Evolutionary conservation across 2,888 invertebrate genomes (phyloP), one percentile per base, ranked within the genome.

Genomic region (Palloptera scutellata): DNA sequence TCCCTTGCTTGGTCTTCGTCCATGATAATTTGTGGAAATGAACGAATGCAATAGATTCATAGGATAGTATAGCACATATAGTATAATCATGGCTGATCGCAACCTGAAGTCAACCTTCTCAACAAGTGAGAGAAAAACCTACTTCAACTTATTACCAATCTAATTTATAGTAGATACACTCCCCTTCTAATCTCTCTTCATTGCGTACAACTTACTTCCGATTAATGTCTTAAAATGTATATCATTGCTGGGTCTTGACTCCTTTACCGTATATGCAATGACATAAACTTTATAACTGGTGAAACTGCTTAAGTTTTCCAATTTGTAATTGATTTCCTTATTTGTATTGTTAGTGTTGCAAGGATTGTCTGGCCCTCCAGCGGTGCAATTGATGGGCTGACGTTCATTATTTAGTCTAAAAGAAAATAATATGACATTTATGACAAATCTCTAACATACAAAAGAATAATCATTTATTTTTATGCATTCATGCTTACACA

Each of bases 211-310:
- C 79, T 75, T 74, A 84, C 84, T 77, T 76, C 92, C 92, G 70
- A 92, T 89, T 69, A 87, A 85, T 1, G 92, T 92, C 51, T 86
- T 83, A 0, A 89, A 83, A 70, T 83, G 81, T 52, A 89, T 84
- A 0, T 86, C 84, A 72, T 86, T 84, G 61, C 88, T 88, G 13
- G 84, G 81, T 20, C 86, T 80, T 1, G 94, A 94, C 78, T 91
- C 92, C 48, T 86, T 83, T 0, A 87, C 85, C 0, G 93, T 95
- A 77, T 91, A 92, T 0, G 95, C 95, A 54, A 86, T 86, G 1
- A 95, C 87, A 65, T 87, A 87, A 19, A 95, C 88, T 61, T 88
- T 88, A 81, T 95, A 95, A 68, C 89, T 88, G 0, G 88, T 88
- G 76, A 89, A 92, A 65, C 90, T 88, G 51, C 85, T 82, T 48